Percentiles rank a stretch among this genome's conserved stretches.
These are phyloP conservation scores for Dryomyza anilis DNA, from an alignment of 2,888 invertebrate genomes.

Conservation along the genomic window DNA sequence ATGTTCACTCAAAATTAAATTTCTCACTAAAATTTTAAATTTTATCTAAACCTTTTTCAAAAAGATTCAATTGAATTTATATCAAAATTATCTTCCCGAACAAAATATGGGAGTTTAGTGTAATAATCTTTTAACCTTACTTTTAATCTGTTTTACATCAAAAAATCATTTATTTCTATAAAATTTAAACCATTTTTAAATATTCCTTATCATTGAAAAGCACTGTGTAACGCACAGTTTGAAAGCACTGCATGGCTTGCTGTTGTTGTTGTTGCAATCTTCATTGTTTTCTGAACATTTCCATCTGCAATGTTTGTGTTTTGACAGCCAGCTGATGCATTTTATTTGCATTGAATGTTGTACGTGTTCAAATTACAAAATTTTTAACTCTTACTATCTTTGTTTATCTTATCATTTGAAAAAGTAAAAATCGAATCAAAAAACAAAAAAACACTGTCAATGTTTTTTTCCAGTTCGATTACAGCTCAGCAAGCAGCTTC, in stretches of 20 bases:
- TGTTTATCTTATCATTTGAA: constrained; percentile 7
- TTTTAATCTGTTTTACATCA: too few relatives aligned
- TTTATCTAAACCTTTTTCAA: too few relatives aligned
- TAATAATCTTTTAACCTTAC: too few relatives aligned
- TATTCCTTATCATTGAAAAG: too few relatives aligned
- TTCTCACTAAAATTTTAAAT: too few relatives aligned
- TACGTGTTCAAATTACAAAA: constrained; percentile 7
- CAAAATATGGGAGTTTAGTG: too few relatives aligned
- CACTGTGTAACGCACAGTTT: constrained; percentile 8
- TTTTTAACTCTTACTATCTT: background rate
- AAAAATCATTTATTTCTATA: too few relatives aligned
- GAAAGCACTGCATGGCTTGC: background rate
- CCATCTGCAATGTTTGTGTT: background rate
- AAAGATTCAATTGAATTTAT: too few relatives aligned
- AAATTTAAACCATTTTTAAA: too few relatives aligned
- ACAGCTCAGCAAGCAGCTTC: constrained; percentile 3
- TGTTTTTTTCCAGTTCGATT: background rate
- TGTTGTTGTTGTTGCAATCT: background rate
- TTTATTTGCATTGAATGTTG: background rate
- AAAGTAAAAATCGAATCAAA: background rate
- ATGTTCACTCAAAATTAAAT: too few relatives aligned
- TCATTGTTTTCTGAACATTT: background rate
- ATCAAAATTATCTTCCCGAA: too few relatives aligned
- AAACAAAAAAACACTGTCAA: background rate
- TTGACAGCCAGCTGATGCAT: background rate